Base-by-base conservation (phyloP, 2,888 invertebrate species). In the Meandrusa payeni region DNA sequence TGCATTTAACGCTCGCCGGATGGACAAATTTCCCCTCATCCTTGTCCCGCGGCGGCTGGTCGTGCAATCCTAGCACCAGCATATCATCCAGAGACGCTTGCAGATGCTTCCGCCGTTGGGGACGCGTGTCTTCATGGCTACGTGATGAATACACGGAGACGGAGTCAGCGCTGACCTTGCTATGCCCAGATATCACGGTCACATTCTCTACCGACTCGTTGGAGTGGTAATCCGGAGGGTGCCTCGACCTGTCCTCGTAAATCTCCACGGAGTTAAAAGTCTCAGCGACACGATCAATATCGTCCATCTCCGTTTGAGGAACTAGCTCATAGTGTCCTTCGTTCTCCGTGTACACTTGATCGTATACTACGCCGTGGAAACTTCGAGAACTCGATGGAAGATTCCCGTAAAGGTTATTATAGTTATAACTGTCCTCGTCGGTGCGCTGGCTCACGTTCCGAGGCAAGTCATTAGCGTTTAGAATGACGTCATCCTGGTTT, bases 51-150 rank as follows among this genome's bases (percentile, higher is more conserved):
- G 63, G 57, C 1, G 64, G 60, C 1, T 55, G 62, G 11, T 76
- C 73, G 1, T 73, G 57, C 9, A 78, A 26, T 0, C 89, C 79
- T 26, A 90, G 62, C 54, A 91, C 80, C 5, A 90, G 81, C 67
- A 91, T 90, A 54, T 91, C 91, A 48, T 91, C 91, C 55, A 91
- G 70, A 0, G 91, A 91, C 3, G 88, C 83, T 49, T 86, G 89
- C 54, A 88, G 52, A 20, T 79, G 80, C 40, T 61, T 64, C 23
- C 73, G 50, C 4, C 75, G 51, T 2, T 72, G 53, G 2, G 79
- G 80, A 7, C 81, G 55, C 1, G 82, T 71, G 45, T 78, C 79
- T 46, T 91, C 91, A 45, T 89, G 86, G 55, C 90, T 91, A 53
- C 90, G 79, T 1, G 89, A 87, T 24, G 91, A 91, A 50, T 90